phyloP scores from a whole-genome alignment of 2,888 invertebrate species.

The Melanophora roralis region DNA sequence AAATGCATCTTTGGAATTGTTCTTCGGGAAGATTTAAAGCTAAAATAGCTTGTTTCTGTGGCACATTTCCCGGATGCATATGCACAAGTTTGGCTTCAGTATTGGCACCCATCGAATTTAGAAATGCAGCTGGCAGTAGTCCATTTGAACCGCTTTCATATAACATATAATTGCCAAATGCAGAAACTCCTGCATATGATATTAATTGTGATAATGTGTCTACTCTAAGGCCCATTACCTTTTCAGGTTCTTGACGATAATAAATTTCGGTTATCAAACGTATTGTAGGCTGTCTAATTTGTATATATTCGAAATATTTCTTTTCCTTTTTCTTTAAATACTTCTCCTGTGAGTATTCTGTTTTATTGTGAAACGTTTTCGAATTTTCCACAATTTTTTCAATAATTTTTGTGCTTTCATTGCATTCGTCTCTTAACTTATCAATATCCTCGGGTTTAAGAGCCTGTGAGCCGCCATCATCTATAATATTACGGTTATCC shows the following conservation, averaged over 20 bases:
- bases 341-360: conserved; percentile 94
- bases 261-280: conserved; percentile 90
- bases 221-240: conserved; percentile 86
- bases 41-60: conserved; percentile 86
- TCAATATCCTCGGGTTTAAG: conserved; percentile 90
- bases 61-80: conserved; percentile 88
- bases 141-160: conserved; percentile 95
- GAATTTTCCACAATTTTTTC: conserved; percentile 93
- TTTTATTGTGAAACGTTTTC: conserved; percentile 92
- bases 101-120: conserved; percentile 85
- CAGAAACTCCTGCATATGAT: conserved; percentile 87
- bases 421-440: conserved; percentile 85
- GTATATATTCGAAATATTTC: conserved; percentile 92
- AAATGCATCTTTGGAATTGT: conserved; percentile 83
- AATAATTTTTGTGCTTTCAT: conserved; percentile 88
- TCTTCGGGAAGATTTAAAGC: conserved; percentile 88
- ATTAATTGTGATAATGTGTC: conserved; percentile 94
- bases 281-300: conserved; percentile 88
- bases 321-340: conserved; percentile 96
- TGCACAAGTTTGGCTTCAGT: conserved; percentile 84
- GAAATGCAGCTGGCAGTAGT: conserved; percentile 87
- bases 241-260: conserved; percentile 86
- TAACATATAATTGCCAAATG: conserved; percentile 86
- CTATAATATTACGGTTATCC: conserved; percentile 91
- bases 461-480: conserved; percentile 86